These are phyloP conservation scores for Amblyornis subalaris DNA, from an alignment of 2,113 vertebrate species.

Conservation along the genomic window DNA sequence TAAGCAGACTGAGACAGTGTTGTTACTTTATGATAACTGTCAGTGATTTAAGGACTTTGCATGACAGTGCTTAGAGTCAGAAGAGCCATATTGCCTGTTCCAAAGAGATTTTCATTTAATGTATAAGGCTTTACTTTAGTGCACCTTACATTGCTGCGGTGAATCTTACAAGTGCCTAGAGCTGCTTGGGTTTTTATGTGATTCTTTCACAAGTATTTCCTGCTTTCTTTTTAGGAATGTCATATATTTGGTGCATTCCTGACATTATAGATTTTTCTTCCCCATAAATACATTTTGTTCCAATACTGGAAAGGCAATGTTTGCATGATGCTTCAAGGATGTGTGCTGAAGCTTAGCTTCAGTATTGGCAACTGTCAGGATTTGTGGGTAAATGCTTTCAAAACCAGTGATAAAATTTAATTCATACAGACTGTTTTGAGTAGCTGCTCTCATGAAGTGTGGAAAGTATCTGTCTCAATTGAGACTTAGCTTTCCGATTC, in stretches of 20 bases:
- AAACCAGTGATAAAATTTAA: conserved; percentile 11
- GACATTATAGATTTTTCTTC: background rate
- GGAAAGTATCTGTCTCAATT: background rate
- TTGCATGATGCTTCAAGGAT: background rate
- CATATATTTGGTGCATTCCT: background rate
- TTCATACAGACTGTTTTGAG: conserved; percentile 9
- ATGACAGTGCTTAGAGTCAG: background rate
- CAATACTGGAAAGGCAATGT: background rate
- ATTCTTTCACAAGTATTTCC: background rate
- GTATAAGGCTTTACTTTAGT: background rate
- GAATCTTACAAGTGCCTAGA: background rate
- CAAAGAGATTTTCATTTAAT: background rate
- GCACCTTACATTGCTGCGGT: background rate
- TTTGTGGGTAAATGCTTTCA: conserved; percentile 39
- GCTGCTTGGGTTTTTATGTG: accelerated
- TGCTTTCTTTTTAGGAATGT: background rate
- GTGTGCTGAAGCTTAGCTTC: background rate
- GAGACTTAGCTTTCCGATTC: conserved; percentile 26
- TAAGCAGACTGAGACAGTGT: accelerated
- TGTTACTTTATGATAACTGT: background rate
- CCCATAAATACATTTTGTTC: background rate
- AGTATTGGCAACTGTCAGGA: background rate
- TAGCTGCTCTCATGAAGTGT: conserved; percentile 15
- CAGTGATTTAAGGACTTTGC: background rate
- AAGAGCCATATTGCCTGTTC: background rate